phyloP scores from a whole-genome alignment of 2,888 invertebrate genomes.

The Colostygia pectinataria region DNA sequence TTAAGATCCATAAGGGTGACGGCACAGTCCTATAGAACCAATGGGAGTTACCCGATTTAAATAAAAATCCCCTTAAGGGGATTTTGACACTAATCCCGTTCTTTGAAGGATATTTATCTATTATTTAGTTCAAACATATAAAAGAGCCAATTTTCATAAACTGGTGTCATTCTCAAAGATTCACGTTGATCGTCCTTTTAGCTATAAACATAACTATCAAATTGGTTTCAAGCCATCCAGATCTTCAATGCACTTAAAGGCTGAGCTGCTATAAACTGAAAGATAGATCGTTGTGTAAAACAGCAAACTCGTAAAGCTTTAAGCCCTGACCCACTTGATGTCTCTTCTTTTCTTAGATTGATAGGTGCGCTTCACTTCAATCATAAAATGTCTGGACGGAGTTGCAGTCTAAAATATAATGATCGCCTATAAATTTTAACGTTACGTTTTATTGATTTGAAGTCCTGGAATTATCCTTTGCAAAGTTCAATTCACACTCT shows the following conservation, averaged over 20 bases:
- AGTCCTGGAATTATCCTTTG: too few species aligned
- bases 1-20: too few species aligned
- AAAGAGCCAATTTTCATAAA: background rate
- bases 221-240: background rate
- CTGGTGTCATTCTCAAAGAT: background rate
- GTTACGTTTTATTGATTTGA: too few species aligned
- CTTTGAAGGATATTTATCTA: too few species aligned
- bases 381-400: slow-evolving; percentile 9
- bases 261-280: slow-evolving; percentile 9
- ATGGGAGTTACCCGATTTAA: too few species aligned
- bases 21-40: too few species aligned
- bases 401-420: background rate
- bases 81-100: too few species aligned
- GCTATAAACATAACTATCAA: slow-evolving; percentile 4
- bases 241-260: slow-evolving; percentile 8
- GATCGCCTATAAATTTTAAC: too few species aligned
- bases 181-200: background rate
- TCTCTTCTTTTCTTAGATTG: slow-evolving; percentile 20
- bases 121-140: background rate
- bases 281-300: slow-evolving; percentile 18
- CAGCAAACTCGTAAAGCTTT: slow-evolving; percentile 22
- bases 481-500: too few species aligned
- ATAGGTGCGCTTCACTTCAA: slow-evolving; percentile 11
- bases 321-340: slow-evolving; percentile 16
- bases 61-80: too few species aligned